Evolutionary conservation across 2,113 vertebrate genomes (phyloP).

Genomic region (Tachysurus fulvidraco): DNA sequence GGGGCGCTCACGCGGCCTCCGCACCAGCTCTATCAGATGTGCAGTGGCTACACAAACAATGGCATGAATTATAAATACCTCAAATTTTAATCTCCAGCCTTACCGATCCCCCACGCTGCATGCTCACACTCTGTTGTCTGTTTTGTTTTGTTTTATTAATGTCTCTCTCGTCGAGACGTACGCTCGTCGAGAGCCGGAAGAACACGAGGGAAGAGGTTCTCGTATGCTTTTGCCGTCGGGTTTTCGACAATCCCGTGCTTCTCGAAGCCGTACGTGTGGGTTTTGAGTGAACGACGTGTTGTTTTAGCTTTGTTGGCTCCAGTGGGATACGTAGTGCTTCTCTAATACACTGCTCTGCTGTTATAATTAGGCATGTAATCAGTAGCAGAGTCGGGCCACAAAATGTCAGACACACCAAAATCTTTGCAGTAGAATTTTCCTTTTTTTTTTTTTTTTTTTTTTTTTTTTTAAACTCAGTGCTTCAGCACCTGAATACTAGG

Average conservation of each 20-base stretch:
- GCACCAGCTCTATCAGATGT: slow-evolving; percentile 64
- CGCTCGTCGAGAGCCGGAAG: background rate
- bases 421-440: background rate
- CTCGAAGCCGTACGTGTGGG: background rate
- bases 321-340: background rate
- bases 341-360: background rate
- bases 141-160: slow-evolving; percentile 68
- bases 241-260: background rate
- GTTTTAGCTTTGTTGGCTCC: background rate
- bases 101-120: slow-evolving; percentile 44
- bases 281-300: background rate
- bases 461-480: background rate
- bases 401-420: background rate
- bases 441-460: background rate
- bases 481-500: background rate
- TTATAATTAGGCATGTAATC: background rate
- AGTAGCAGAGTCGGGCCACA: background rate
- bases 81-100: slow-evolving; percentile 61
- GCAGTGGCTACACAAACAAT: slow-evolving; percentile 63
- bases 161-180: slow-evolving; percentile 10
- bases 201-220: slow-evolving; percentile 24
- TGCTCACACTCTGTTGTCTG: slow-evolving; percentile 57
- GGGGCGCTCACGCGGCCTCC: slow-evolving; percentile 56
- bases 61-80: slow-evolving; percentile 72
- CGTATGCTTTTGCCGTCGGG: background rate